phyloP scores from a whole-genome alignment of 2,888 invertebrate species.

The Drosophila eohydei region DNA sequence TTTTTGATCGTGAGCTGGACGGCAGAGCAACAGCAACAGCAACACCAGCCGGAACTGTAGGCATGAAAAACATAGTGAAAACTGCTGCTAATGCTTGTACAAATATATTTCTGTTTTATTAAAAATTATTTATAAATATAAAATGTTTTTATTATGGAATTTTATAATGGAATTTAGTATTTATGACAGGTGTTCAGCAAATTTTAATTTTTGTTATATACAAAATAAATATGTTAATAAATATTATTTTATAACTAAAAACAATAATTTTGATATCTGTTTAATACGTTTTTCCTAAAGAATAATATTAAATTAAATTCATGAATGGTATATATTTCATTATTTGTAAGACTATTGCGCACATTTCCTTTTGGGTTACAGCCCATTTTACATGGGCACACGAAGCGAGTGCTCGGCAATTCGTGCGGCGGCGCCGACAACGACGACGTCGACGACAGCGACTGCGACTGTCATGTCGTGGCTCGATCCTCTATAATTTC shows the following conservation, averaged over 20 bases:
- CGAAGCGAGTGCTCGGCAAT: conserved; percentile 37
- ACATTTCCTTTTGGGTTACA: conserved; percentile 27
- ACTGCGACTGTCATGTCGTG: conserved; percentile 50
- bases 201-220: background rate
- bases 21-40: conserved; percentile 38
- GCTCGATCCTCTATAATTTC: conserved; percentile 52
- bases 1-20: conserved; percentile 35
- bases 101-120: background rate
- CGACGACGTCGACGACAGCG: conserved; percentile 19
- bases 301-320: background rate
- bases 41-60: conserved; percentile 28
- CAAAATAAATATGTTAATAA: no score
- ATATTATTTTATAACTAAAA: background rate
- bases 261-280: background rate
- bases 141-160: background rate
- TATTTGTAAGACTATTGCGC: background rate
- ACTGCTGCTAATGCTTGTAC: background rate
- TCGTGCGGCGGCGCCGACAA: conserved; percentile 28
- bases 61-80: conserved; percentile 29
- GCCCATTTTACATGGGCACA: conserved; percentile 19
- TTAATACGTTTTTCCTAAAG: background rate
- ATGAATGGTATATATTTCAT: background rate
- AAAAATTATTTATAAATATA: background rate
- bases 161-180: background rate
- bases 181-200: background rate